phyloP scores from a whole-genome alignment of 2,888 invertebrate species.

The Zootermopsis nevadensis region DNA sequence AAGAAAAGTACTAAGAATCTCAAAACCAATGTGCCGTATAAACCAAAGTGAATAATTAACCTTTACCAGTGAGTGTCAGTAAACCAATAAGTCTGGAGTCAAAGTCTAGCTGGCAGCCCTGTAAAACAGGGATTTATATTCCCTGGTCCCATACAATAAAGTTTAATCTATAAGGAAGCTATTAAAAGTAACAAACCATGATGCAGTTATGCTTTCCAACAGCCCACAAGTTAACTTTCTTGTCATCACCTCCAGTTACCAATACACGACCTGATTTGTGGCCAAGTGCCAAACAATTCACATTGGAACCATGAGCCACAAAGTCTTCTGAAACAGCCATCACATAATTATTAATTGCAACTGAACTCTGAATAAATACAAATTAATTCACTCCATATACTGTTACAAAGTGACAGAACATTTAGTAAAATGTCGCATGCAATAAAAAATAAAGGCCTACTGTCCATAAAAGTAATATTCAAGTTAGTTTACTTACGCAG shows the following conservation, averaged over 20 bases:
- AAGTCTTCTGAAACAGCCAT: slow-evolving; percentile 78
- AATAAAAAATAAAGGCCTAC: no score
- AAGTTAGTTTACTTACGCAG: not conserved
- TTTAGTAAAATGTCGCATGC: not conserved
- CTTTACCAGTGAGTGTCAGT: no score
- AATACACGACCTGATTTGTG: slow-evolving; percentile 92
- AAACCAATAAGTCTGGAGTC: no score
- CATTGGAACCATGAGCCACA: slow-evolving; percentile 85
- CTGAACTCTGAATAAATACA: not conserved
- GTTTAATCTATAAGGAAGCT: no score
- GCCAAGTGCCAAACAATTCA: slow-evolving; percentile 89
- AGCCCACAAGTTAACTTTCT: slow-evolving; percentile 97
- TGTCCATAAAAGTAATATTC: not conserved
- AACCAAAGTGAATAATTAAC: no score
- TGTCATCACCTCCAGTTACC: slow-evolving; percentile 96
- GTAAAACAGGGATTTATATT: no score
- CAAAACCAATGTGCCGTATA: no score
- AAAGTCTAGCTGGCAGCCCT: no score
- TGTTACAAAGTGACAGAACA: not conserved
- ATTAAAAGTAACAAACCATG: slow-evolving; percentile 72
- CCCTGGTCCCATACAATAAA: no score
- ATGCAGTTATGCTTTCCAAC: slow-evolving; percentile 95
- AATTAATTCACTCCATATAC: not conserved
- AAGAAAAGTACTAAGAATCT: no score
- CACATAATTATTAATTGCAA: not conserved